phyloP scores from a whole-genome alignment of 2,797 vertebrate species.

The Phylloscopus collybita region DNA sequence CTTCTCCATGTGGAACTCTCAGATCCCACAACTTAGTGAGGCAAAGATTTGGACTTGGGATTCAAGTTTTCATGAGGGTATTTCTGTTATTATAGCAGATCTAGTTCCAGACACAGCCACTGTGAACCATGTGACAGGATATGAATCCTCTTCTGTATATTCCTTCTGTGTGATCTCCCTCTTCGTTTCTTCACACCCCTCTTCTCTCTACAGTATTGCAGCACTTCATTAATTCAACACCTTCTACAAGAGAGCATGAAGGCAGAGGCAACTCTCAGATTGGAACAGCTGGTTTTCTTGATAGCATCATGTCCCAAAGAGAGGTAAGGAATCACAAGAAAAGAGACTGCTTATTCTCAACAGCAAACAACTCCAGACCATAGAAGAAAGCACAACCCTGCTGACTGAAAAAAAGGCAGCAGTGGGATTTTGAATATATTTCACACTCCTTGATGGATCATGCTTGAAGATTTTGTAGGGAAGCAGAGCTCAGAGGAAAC shows the following conservation, averaged over 20 bases:
- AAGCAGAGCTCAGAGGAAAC: conserved; percentile 25
- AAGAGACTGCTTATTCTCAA: conserved; percentile 54
- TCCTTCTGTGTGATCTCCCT: conserved; percentile 9
- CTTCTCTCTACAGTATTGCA: conserved; percentile 28
- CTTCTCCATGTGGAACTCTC: background rate
- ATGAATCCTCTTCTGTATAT: background rate
- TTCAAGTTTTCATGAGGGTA: background rate
- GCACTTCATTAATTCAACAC: conserved; percentile 50
- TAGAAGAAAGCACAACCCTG: conserved; percentile 52
- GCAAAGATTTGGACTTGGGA: background rate
- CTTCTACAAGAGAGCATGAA: background rate
- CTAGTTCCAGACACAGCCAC: background rate
- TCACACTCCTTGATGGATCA: conserved; percentile 39
- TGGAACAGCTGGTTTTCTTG: conserved; percentile 60
- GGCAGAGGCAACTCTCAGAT: conserved; percentile 11
- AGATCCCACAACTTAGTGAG: background rate
- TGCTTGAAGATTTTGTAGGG: conserved; percentile 21
- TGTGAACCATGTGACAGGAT: background rate
- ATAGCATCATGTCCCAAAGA: conserved; percentile 45
- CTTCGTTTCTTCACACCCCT: background rate
- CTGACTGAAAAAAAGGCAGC: conserved; percentile 45
- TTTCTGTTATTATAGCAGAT: background rate
- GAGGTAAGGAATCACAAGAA: conserved; percentile 45
- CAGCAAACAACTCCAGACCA: conserved; percentile 34
- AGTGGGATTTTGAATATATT: conserved; percentile 45